A percentile compares a stretch with the other conserved stretches of the same genome.
These are phyloP conservation scores for Beris morrisii DNA, from an alignment of 2,888 invertebrate genomes.

Conservation along the genomic window DNA sequence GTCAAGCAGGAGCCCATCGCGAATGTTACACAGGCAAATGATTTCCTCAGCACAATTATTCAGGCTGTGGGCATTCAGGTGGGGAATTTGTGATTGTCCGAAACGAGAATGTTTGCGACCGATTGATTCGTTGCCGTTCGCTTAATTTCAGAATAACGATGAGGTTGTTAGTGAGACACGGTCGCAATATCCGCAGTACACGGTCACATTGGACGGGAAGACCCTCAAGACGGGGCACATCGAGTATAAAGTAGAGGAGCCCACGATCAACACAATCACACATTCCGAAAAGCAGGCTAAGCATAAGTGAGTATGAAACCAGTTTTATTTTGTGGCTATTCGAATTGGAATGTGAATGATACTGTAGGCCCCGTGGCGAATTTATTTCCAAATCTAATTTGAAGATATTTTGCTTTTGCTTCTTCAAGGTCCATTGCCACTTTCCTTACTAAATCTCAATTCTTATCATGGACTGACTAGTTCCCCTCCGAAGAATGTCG, in stretches of 20 bases:
- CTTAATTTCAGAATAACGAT: conserved; percentile 35
- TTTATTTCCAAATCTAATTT: too few relatives aligned
- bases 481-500: too few relatives aligned
- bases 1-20: conserved; percentile 32
- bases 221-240: conserved; percentile 46
- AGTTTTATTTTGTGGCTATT: too few relatives aligned
- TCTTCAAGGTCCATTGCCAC: too few relatives aligned
- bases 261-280: conserved; percentile 19
- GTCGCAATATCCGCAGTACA: conserved; percentile 52
- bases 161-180: conserved; percentile 35
- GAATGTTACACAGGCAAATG: conserved; percentile 42
- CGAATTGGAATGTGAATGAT: too few relatives aligned
- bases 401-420: too few relatives aligned
- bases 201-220: conserved; percentile 52
- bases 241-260: conserved; percentile 48
- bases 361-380: too few relatives aligned
- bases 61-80: conserved; percentile 55
- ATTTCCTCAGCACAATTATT: conserved; percentile 54
- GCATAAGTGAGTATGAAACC: conserved; percentile 47
- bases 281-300: conserved; percentile 50
- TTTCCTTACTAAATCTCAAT: too few relatives aligned
- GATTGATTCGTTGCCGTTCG: conserved; percentile 6
- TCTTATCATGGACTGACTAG: too few relatives aligned
- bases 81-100: background rate
- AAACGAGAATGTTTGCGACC: background rate